Base-by-base conservation (phyloP, 2,113 vertebrate species). In the Hemiscyllium ocellatum region DNA sequence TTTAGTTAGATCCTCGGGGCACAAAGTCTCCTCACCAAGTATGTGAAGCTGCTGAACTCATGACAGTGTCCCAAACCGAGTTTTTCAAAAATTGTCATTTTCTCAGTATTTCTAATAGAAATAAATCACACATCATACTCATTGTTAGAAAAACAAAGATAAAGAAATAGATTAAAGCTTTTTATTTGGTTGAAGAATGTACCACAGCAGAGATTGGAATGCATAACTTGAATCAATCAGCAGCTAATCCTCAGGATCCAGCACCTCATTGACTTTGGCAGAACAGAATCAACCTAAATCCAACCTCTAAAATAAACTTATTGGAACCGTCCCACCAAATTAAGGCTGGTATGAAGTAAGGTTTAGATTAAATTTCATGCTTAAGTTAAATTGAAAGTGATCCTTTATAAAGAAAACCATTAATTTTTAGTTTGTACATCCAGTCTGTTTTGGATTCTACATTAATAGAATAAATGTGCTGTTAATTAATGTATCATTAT, bases 241-340 rank as follows among this genome's bases (percentile, higher is more conserved):
- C 29, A 37, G 33, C 19, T 66, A 93, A 93, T 37, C n/a, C 89
- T 68, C 89, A 91, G 89, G 89, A 91, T 91, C n/a, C 4, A 89
- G 19, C 37, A 33, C 19, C 29, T 91, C n/a, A n/a, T 66, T 93
- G 89, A 93, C 29, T 93, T 93, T 93, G 61, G 61, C 89, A 93
- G 89, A 93, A 66, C 19, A 1, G 10, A 22, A n/a, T 19, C 56
- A 93, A 68, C n/a, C 2, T 66, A 93, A 93, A 42, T 68, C 61
- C n/a, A 66, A 42, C 61, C 33, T 66, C 61, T 61, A 93, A 93
- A 65, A n/a, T 37, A 93, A 93, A 68, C 6, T 15, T 93, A 6
- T 65, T 37, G 89, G 65, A 93, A 66, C 20, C 56, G 66, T n/a
- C 61, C 89, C 89, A 93, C 33, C 56, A 68, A 93, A 37, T 93